phyloP scores from a whole-genome alignment of 2,113 vertebrate genomes.

The Nipponia nippon region DNA sequence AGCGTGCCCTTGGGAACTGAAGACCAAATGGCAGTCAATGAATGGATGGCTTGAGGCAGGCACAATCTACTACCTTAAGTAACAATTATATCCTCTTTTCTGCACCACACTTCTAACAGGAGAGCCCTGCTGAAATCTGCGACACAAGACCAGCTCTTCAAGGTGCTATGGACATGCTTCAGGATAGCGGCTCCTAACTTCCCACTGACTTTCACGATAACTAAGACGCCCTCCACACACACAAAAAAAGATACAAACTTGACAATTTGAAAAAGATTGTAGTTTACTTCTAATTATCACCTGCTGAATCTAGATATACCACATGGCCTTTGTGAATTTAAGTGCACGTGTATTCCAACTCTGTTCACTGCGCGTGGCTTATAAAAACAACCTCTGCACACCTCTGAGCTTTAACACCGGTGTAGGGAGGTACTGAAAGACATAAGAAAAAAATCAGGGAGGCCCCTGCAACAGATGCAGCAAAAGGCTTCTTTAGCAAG shows the following conservation, averaged over 20 bases:
- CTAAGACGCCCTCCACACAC: background rate
- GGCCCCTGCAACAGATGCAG: background rate
- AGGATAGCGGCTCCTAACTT: background rate
- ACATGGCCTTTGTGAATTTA: background rate
- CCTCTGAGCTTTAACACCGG: background rate
- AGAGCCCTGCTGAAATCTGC: background rate
- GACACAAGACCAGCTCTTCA: background rate
- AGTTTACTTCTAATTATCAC: background rate
- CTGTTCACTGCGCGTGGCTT: background rate
- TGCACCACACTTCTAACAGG: background rate
- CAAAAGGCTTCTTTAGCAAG: background rate
- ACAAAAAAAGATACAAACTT: background rate
- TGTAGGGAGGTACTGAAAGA: accelerated
- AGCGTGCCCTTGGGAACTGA: background rate
- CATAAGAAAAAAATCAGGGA: background rate
- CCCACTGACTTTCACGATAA: background rate
- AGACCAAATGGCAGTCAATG: background rate
- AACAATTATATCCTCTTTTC: background rate
- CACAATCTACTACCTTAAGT: background rate
- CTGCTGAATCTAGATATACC: background rate
- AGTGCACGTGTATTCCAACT: accelerated
- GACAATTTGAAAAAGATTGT: background rate
- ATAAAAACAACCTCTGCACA: background rate
- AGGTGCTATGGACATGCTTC: background rate
- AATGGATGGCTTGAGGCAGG: background rate